phyloP scores from a whole-genome alignment of 1,140 invertebrate species.

The Condylostylus longicornis region DNA sequence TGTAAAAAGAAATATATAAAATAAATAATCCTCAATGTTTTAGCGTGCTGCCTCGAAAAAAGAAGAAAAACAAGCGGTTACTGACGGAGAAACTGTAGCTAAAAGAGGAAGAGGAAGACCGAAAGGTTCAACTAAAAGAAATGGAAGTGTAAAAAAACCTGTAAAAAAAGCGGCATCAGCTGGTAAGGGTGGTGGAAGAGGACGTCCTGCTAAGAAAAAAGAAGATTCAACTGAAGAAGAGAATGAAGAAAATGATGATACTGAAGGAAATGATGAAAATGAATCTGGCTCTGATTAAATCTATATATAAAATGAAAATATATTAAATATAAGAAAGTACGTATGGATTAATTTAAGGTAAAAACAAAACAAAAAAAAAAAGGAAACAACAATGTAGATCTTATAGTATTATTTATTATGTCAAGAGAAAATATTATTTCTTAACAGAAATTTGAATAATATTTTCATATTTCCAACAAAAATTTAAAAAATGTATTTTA shows the following conservation, averaged over 20 bases:
- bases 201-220: constrained; percentile 3
- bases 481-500: no score
- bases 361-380: no score
- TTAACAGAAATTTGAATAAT: no score
- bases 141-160: not conserved
- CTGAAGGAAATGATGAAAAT: constrained; percentile 1
- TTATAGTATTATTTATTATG: no score
- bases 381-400: no score
- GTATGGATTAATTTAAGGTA: no score
- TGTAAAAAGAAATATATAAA: not conserved
- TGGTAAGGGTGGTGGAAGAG: not conserved
- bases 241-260: constrained; percentile 2
- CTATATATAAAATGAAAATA: no score
- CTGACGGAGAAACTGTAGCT: constrained; percentile 1
- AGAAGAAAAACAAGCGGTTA: not conserved
- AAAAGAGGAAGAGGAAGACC: constrained; percentile 2
- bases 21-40: not conserved
- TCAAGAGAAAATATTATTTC: no score
- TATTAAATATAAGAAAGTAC: no score
- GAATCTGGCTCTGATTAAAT: constrained; percentile 2
- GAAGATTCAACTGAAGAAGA: constrained; percentile 3
- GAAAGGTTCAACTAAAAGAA: constrained; percentile 2
- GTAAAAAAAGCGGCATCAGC: not conserved
- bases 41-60: not conserved
- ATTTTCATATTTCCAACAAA: no score